phyloP scores from a whole-genome alignment of 2,797 vertebrate genomes.

The Cyclura pinguis region DNA sequence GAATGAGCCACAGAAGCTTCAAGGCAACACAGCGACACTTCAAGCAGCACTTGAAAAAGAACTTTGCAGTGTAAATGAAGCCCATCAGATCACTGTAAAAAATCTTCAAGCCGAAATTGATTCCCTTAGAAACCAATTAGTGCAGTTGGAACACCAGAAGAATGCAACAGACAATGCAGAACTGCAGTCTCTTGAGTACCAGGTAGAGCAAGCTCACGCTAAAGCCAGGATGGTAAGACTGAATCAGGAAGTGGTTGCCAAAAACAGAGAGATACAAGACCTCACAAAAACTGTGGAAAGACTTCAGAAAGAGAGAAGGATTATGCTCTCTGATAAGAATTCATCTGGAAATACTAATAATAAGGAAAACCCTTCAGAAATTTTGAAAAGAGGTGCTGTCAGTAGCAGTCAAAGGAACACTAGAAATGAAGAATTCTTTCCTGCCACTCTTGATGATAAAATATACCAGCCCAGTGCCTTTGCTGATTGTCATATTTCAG shows the following conservation, averaged over 20 bases:
- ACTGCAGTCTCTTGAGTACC: conserved; percentile 69
- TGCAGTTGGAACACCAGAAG: conserved; percentile 71
- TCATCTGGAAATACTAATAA: conserved; percentile 51
- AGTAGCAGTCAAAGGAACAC: conserved; percentile 51
- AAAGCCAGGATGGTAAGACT: conserved; percentile 83
- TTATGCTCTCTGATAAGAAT: conserved; percentile 80
- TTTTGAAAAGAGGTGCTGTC: conserved; percentile 57
- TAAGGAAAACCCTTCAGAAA: conserved; percentile 56
- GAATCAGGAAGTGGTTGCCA: conserved; percentile 86
- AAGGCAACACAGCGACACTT: conserved; percentile 54
- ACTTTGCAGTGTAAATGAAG: conserved; percentile 75
- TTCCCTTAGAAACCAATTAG: conserved; percentile 83
- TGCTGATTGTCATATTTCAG: conserved; percentile 81
- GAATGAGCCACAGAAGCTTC: conserved; percentile 58
- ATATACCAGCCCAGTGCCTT: conserved; percentile 84
- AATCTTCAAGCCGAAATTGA: conserved; percentile 83
- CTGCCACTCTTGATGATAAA: conserved; percentile 79
- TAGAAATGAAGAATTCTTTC: conserved; percentile 64
- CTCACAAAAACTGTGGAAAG: conserved; percentile 89
- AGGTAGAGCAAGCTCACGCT: conserved; percentile 79
- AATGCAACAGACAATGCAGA: conserved; percentile 67
- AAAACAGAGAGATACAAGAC: conserved; percentile 87
- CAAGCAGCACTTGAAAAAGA: conserved; percentile 78
- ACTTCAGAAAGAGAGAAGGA: conserved; percentile 89
- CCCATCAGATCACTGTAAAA: conserved; percentile 77